These are phyloP conservation scores for Ceyx melanurus DNA, from an alignment of 2,113 vertebrate genomes.

Conservation along the genomic window DNA sequence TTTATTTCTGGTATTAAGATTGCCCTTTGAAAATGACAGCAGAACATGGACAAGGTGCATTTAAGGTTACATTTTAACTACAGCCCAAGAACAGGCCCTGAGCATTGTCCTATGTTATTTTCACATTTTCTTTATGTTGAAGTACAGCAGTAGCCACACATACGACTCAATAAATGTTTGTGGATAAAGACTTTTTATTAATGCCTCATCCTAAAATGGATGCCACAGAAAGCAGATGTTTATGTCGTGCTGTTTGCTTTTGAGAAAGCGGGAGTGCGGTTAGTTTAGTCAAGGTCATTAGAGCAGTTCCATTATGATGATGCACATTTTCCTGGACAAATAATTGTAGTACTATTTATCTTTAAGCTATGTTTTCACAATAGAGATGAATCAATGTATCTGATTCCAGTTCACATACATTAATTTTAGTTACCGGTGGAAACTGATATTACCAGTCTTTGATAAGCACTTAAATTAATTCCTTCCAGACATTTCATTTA, in stretches of 20 bases:
- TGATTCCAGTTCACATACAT: conserved; percentile 2
- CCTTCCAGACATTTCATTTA: conserved; percentile 12
- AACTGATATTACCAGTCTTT: conserved; percentile 7
- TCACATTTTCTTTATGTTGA: not conserved
- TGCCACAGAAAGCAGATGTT: not conserved
- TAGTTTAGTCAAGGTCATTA: not conserved
- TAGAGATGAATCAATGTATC: not conserved
- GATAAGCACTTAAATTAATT: conserved; percentile 34
- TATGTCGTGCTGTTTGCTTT: not conserved
- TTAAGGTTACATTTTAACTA: not conserved
- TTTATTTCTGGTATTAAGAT: not conserved
- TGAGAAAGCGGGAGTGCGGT: not conserved
- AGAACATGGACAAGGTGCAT: not conserved
- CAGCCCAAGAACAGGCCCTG: not conserved
- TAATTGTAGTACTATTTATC: not conserved
- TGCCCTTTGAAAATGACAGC: not conserved
- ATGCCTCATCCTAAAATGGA: not conserved
- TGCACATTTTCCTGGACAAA: not conserved
- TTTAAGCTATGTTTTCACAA: not conserved
- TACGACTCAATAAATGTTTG: not conserved
- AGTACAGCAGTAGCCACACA: not conserved
- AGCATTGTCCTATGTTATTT: not conserved
- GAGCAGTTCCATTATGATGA: not conserved
- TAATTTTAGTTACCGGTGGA: conserved; percentile 12
- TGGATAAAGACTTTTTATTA: not conserved